A percentile compares a stretch with the other conserved stretches of the same genome.
phyloP scores from a whole-genome alignment of 2,888 invertebrate genomes.

The Platycnemis pennipes region DNA sequence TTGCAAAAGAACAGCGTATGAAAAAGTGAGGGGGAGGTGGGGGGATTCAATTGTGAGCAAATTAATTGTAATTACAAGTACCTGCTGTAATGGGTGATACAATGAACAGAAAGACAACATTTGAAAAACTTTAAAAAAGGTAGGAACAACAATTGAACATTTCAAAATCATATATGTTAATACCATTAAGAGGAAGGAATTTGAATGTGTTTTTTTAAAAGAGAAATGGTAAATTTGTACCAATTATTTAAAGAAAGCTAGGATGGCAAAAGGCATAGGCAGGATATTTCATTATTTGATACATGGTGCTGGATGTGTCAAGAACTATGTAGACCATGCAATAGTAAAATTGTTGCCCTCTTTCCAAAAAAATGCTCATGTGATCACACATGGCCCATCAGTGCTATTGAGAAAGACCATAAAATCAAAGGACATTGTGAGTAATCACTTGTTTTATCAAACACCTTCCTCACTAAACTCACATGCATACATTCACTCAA shows the following conservation, averaged over 20 bases:
- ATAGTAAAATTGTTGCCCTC: slow-evolving; percentile 65
- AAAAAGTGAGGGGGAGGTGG: slow-evolving; percentile 60
- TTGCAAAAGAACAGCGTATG: slow-evolving; percentile 53
- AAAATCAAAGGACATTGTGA: slow-evolving; percentile 67
- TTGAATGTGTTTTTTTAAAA: slow-evolving; percentile 49
- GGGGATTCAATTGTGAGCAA: slow-evolving; percentile 53
- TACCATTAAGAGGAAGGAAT: slow-evolving; percentile 62
- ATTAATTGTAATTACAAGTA: background rate
- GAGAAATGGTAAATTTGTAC: slow-evolving; percentile 64
- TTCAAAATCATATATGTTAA: background rate
- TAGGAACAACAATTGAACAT: background rate
- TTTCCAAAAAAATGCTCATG: slow-evolving; percentile 66
- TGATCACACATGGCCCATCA: slow-evolving; percentile 63
- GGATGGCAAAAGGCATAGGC: slow-evolving; percentile 66
- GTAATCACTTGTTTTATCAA: slow-evolving; percentile 67
- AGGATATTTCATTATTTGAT: slow-evolving; percentile 63
- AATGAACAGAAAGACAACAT: background rate
- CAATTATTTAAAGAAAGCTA: slow-evolving; percentile 66
- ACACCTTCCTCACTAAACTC: slow-evolving; percentile 62
- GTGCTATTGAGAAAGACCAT: slow-evolving; percentile 67
- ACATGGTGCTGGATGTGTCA: slow-evolving; percentile 62
- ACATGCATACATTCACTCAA: slow-evolving; percentile 42
- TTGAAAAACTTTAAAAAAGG: background rate
- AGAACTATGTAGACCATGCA: slow-evolving; percentile 66
- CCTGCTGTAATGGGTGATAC: slow-evolving; percentile 52